Conservation (phyloP, 2,888 invertebrate species). For the Diabrotica balteata region DNA sequence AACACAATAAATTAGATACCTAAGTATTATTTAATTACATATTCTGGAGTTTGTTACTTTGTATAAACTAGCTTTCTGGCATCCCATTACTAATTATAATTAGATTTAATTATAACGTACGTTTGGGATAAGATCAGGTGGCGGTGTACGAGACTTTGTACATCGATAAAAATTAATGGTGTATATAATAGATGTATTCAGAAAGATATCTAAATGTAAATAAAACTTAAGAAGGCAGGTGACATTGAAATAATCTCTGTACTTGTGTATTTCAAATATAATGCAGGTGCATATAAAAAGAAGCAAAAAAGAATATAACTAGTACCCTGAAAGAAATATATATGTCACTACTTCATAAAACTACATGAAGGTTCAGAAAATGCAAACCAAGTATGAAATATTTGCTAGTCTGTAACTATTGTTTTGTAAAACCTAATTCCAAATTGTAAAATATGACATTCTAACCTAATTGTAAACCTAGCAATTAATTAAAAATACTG, state of each 20-base stretch:
- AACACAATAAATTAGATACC: constrained; percentile 60
- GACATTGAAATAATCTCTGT: not conserved
- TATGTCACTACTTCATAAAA: too few species aligned
- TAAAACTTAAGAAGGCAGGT: constrained; percentile 7
- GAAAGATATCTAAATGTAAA: not conserved
- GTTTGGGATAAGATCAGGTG: constrained; percentile 45
- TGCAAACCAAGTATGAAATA: too few species aligned
- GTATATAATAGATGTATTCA: constrained; percentile 6
- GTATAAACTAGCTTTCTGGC: constrained; percentile 46
- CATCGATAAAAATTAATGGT: constrained; percentile 34
- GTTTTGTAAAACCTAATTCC: too few species aligned
- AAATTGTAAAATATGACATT: too few species aligned
- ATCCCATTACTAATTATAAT: constrained; percentile 50
- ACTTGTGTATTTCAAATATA: too few species aligned
- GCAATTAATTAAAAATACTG: too few species aligned
- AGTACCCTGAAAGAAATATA: too few species aligned
- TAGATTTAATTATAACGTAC: constrained; percentile 49
- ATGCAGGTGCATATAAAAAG: too few species aligned
- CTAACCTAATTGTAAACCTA: too few species aligned
- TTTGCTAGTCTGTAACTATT: too few species aligned
- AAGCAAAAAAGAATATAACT: too few species aligned
- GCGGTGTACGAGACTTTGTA: constrained; percentile 47
- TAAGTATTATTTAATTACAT: constrained; percentile 61
- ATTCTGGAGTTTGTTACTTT: constrained; percentile 34
- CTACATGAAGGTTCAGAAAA: too few species aligned